Evolutionary conservation across 2,888 invertebrate genomes (phyloP), one percentile per base, ranked within the genome.

Genomic region (Nomada hirtipes): DNA sequence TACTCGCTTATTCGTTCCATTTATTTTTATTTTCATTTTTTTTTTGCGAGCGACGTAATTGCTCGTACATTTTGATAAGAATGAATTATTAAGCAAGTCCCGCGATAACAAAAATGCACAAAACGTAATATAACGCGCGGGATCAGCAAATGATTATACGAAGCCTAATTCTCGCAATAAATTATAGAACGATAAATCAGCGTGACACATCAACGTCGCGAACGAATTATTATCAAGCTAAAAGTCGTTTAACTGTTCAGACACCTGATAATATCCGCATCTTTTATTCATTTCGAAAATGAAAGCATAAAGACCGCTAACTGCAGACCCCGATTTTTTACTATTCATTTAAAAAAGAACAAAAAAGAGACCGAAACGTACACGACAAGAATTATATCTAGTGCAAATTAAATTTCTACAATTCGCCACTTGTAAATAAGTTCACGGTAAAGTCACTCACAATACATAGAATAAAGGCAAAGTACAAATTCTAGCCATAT

Each of bases 401-500:
- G 15, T 10, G 47, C 47, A 3, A 47, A 47, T 29, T 60, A 15
- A 18, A 18, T 20, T 52, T 23, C 18, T 15, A 9, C 7, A 36
- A 61, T 53, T 4, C 1, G 11, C 15, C 13, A 69, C 44, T n/a
- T 1, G 23, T 9, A 9, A 60, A n/a, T 15, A n/a, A 15, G n/a
- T 52, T n/a, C 50, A 11, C 10, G 4, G 3, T 18, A 59, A n/a
- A 67, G 18, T 53, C 18, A 13, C n/a, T 73, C 2, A 1, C 13
- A 29, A 20, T 2, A 1, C n/a, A 13, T 9, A 23, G n/a, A 9
- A 10, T 4, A 10, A 71, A 53, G 29, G 26, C 70, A 55, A 79
- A 65, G 65, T 72, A 52, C 57, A 72, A 29, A n/a, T 3, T 13
- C 4, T 67, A 2, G 23, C n/a, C 7, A 11, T 80, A 80, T 82